Evolutionary conservation across 2,113 vertebrate genomes (phyloP), one percentile per base, ranked within the genome.

Genomic region (Oxygymnocypris stewartii): DNA sequence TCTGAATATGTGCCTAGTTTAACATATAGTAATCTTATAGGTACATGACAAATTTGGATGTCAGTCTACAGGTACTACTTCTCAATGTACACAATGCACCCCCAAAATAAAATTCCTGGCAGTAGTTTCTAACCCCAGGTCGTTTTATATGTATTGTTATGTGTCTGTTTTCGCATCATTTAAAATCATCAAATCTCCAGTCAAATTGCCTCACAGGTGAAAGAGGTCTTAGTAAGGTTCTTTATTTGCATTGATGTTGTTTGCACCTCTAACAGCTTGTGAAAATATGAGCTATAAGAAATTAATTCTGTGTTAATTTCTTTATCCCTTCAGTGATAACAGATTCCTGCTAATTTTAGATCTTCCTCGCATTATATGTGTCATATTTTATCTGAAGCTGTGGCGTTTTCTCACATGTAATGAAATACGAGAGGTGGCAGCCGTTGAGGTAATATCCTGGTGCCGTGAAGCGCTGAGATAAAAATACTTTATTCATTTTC

Each of bases 311-410:
- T 2, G 16, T 82, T 67, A 10, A 28, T 28, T 84, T 51, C 12
- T 47, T 35, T 35, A 25, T 40, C 23, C 23, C 40, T 23, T 25
- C 20, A 59, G 49, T 14, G 49, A 69, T 13, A 85, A 67, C 67
- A 69, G 14, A 85, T 67, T 69, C n/a, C 13, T 71, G 79, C 65
- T 84, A 83, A 86, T 84, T 71, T 73, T 79, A 80, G 63, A 84
- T 74, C 9, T 71, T 10, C 47, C 37, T 49, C 3, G 2, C 82
- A 74, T 74, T 57, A 57, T 71, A 71, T 2, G 44, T 83, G 63
- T 71, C 18, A 71, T n/a, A 83, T 59, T 82, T 84, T 4, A 75
- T 59, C 82, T 63, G 54, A 84, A 31, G 23, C 49, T 20, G 35
- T 49, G 47, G 16, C 0, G 6, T 59, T 84, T 75, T 84, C 69